phyloP scores from a whole-genome alignment of 2,888 invertebrate species.

The Matsumyia berberina region DNA sequence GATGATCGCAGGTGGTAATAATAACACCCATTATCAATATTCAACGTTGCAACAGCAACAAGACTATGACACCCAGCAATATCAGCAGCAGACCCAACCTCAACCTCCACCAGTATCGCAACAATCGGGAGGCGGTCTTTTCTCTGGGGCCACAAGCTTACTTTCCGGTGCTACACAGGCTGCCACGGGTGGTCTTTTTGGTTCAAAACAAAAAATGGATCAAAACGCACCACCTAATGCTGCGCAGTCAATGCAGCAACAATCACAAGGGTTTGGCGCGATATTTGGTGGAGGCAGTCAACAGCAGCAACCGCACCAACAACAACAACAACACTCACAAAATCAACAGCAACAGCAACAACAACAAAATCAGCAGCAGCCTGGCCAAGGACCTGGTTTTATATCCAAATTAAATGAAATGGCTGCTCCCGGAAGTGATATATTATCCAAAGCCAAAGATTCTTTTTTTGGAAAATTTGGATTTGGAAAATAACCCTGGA shows the following conservation, averaged over 20 bases:
- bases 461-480: slow-evolving; percentile 97
- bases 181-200: slow-evolving; percentile 84
- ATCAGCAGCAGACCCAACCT: slow-evolving; percentile 79
- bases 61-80: slow-evolving; percentile 74
- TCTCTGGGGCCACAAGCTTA: slow-evolving; percentile 84
- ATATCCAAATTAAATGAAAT: slow-evolving; percentile 96
- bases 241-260: slow-evolving; percentile 84
- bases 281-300: slow-evolving; percentile 80
- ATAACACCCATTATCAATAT: slow-evolving; percentile 82
- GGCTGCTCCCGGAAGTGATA: slow-evolving; percentile 93
- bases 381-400: slow-evolving; percentile 86
- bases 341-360: slow-evolving; percentile 83
- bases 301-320: slow-evolving; percentile 83
- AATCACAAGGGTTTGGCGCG: slow-evolving; percentile 81
- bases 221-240: slow-evolving; percentile 85
- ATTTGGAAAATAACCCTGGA: slow-evolving; percentile 88
- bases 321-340: slow-evolving; percentile 80
- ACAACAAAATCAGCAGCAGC: slow-evolving; percentile 80
- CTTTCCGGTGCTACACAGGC: slow-evolving; percentile 85
- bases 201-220: slow-evolving; percentile 84
- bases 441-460: slow-evolving; percentile 96
- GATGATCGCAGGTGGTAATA: slow-evolving; percentile 85
- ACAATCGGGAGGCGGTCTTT: slow-evolving; percentile 83
- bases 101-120: slow-evolving; percentile 83
- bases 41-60: slow-evolving; percentile 80